Conservation (phyloP, 2,797 vertebrate species). For the Danio albolineatus region DNA sequence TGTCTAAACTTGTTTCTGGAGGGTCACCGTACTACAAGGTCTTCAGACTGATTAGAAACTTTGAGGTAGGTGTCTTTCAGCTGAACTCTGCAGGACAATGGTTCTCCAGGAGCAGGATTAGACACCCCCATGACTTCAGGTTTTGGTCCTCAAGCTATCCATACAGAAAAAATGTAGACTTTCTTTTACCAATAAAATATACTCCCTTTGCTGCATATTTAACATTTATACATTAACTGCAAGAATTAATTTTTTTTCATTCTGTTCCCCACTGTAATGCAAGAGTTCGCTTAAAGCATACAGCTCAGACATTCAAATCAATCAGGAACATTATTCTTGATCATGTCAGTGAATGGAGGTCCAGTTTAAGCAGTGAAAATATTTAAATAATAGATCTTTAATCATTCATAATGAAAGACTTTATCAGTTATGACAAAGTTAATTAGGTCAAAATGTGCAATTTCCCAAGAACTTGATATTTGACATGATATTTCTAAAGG, state of each 20-base stretch:
- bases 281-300: not conserved
- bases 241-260: not conserved
- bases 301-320: not conserved
- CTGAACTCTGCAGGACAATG: too few relatives aligned
- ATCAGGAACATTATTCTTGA: constrained; percentile 14
- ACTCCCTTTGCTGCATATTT: not conserved
- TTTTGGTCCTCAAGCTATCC: not conserved
- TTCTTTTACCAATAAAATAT: too few relatives aligned
- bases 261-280: not conserved
- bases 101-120: too few relatives aligned
- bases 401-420: not conserved
- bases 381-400: not conserved
- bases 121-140: too few relatives aligned
- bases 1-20: too few relatives aligned
- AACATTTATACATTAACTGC: not conserved
- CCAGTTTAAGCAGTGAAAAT: not conserved
- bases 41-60: too few relatives aligned
- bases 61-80: too few relatives aligned
- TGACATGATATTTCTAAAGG: not conserved
- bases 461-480: not conserved
- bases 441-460: not conserved
- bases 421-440: not conserved
- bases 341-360: not conserved
- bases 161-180: not conserved
- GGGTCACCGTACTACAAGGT: too few relatives aligned